Evolutionary conservation across 2,888 invertebrate genomes (phyloP), one percentile per base, ranked within the genome.

Genomic region (Dendrolimus houi): DNA sequence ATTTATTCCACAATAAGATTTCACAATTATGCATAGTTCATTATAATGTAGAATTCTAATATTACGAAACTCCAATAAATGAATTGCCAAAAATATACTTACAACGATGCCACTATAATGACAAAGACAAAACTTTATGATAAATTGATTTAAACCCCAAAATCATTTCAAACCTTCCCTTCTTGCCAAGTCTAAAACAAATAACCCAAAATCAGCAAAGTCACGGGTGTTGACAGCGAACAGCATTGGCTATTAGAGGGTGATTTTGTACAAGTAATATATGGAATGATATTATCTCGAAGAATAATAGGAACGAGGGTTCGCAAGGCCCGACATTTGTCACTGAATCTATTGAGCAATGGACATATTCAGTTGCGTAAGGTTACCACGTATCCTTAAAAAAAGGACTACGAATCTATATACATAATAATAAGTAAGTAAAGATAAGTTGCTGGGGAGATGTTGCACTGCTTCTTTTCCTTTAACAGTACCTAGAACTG

Each of bases 281-380:
- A 74, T 72, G 70, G 75, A 81, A 81, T 75, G 73, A 79, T 75
- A 81, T 84, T 83, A 83, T 72, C 72, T 62, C 62, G 64, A 67
- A 65, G 75, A 78, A 79, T 85, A 85, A 83, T 83, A 83, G 82
- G 79, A 78, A 78, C 55, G 69, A 72, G 69, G 68, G 70, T 66
- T 64, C 67, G 61, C 53, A 64, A 59, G 72, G 75, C 74, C 75
- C 68, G 69, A 64, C 77, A 74, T 77, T 81, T 81, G 79, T 81
- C 82, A 79, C 75, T 69, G 76, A 79, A 77, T 78, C 73, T 75
- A 77, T 77, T 71, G 69, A 68, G 63, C 63, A 67, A 63, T 58
- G 63, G 47, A 47, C 47, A 12, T 47, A 47, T 47, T 47, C 47
- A 47, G 47, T 10, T 41, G 58, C 54, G 62, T 75, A 72, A 76